A percentile compares a stretch with the other conserved stretches of the same genome.
These are phyloP conservation scores for Epirrita christyi DNA, from an alignment of 2,888 invertebrate species.

Conservation along the genomic window DNA sequence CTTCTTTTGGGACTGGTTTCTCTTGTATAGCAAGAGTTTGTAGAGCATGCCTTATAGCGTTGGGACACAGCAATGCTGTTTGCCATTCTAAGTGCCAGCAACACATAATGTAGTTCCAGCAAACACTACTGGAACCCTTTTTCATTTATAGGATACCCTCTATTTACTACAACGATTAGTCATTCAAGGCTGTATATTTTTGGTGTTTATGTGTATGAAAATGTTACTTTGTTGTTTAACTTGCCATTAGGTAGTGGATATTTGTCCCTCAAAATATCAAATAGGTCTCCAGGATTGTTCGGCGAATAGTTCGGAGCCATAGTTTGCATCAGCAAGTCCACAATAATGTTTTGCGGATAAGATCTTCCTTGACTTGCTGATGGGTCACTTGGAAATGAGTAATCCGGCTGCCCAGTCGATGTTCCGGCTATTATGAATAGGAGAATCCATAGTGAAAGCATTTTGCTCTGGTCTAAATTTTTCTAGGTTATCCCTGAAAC, in stretches of 20 bases:
- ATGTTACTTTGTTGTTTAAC: conserved; percentile 11
- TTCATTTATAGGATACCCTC: too few species aligned
- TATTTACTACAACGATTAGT: too few species aligned
- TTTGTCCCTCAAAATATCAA: conserved; percentile 55
- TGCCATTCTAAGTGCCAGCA: too few species aligned
- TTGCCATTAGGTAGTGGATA: conserved; percentile 57
- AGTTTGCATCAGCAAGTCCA: conserved; percentile 50
- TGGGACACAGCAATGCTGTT: too few species aligned
- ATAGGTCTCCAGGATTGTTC: conserved; percentile 47
- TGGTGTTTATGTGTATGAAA: too few species aligned
- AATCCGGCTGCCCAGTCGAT: conserved; percentile 16
- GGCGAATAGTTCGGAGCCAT: conserved; percentile 49
- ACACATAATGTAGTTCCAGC: too few species aligned
- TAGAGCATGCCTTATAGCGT: too few species aligned
- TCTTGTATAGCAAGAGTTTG: too few species aligned
- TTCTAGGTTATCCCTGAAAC: too few species aligned
- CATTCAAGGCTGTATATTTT: too few species aligned
- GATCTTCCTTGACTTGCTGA: conserved; percentile 32
- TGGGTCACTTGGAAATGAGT: conserved; percentile 1
- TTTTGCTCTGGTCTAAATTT: not conserved
- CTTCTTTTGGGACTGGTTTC: too few species aligned
- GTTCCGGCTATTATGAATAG: conserved; percentile 11
- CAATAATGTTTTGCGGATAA: conserved; percentile 46
- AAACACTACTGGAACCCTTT: too few species aligned
- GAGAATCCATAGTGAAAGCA: conserved; percentile 17